These are phyloP conservation scores for Cavia porcellus DNA, from an alignment of 2,113 vertebrate genomes.

Conservation along the genomic window DNA sequence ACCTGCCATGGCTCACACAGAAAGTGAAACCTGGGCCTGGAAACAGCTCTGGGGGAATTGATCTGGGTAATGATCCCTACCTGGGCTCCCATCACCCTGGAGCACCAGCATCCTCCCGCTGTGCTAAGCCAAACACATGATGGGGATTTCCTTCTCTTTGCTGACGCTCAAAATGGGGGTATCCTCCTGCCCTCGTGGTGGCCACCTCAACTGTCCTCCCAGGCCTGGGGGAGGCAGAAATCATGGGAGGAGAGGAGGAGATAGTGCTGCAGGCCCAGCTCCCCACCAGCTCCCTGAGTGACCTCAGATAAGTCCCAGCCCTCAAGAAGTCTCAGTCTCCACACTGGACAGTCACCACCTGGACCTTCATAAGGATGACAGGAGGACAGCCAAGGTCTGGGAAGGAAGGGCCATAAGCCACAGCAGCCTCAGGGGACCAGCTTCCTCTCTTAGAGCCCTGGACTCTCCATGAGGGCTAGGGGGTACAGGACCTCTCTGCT, in stretches of 20 bases:
- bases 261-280: not conserved
- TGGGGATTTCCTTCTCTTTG: too few species aligned
- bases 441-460: not conserved
- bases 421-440: too few species aligned
- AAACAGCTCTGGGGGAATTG: not conserved
- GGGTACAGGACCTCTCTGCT: not conserved
- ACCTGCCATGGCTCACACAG: too few species aligned
- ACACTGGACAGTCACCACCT: accelerated
- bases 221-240: not conserved
- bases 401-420: too few species aligned
- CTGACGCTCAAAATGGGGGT: not conserved
- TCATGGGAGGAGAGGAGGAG: not conserved
- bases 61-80: not conserved
- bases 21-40: not conserved
- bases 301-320: not conserved
- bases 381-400: not conserved
- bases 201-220: not conserved
- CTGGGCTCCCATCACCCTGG: not conserved
- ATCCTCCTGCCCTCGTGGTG: not conserved
- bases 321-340: not conserved
- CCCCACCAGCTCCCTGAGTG: not conserved
- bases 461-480: not conserved
- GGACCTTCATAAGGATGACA: not conserved
- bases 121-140: too few species aligned
- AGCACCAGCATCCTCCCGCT: accelerated